These are phyloP conservation scores for Oceanodroma tethys DNA, from an alignment of 2,113 vertebrate species.

Conservation along the genomic window DNA sequence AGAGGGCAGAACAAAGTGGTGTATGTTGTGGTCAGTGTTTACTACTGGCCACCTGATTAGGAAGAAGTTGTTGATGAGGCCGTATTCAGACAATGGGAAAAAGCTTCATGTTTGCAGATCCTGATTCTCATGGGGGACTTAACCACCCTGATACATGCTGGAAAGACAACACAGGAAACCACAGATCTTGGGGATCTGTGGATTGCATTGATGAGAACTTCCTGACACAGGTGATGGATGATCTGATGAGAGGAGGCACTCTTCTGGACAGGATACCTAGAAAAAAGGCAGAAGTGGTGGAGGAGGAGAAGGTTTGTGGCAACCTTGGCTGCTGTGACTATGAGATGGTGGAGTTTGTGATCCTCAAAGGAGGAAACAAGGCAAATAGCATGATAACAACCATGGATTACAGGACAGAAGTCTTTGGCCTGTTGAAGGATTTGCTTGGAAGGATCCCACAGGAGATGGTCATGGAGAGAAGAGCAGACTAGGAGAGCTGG, in stretches of 20 bases:
- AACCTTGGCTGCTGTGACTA: background rate
- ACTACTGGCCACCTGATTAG: background rate
- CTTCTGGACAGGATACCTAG: background rate
- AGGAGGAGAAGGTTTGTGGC: background rate
- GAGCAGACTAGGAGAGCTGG: background rate
- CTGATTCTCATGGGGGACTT: background rate
- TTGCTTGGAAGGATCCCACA: background rate
- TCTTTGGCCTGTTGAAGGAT: background rate
- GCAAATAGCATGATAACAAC: background rate
- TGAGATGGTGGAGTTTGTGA: background rate
- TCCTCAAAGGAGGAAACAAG: background rate
- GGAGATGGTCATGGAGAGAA: background rate
- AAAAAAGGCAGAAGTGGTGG: background rate
- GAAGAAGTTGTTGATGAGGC: background rate
- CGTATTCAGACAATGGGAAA: background rate
- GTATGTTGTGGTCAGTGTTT: background rate
- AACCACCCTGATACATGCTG: background rate
- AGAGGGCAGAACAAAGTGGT: background rate
- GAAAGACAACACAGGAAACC: background rate
- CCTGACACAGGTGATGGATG: background rate
- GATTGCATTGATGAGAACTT: background rate
- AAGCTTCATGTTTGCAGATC: background rate
- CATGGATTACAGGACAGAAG: background rate
- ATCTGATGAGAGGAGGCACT: background rate
- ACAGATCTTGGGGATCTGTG: background rate